Evolutionary conservation across 2,888 invertebrate species (phyloP).

Genomic region (Entomobrya proxima): DNA sequence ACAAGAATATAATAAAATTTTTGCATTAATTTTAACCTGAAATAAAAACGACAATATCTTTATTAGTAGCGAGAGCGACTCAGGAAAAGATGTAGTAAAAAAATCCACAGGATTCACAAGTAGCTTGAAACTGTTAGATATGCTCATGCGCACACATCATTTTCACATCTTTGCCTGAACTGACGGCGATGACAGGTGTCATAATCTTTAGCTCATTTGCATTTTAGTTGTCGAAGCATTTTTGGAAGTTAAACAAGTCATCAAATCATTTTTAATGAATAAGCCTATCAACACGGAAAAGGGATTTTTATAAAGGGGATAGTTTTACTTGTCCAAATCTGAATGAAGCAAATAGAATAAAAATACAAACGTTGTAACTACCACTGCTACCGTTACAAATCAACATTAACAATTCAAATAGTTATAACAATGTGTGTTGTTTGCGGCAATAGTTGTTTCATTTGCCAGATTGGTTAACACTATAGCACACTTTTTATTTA

Average conservation of each 20-base stretch:
- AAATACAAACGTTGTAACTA: no score
- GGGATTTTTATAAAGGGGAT: no score
- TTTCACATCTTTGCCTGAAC: neutral
- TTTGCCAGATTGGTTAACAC: no score
- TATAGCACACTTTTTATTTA: no score
- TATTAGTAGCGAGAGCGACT: neutral
- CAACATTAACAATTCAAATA: no score
- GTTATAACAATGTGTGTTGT: no score
- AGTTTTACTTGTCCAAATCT: no score
- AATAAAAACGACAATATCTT: neutral
- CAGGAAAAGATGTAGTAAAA: slow-evolving; percentile 3
- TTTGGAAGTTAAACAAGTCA: neutral
- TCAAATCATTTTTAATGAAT: neutral
- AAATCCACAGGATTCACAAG: no score
- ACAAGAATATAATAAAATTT: neutral
- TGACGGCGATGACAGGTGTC: neutral
- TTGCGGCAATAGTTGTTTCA: no score
- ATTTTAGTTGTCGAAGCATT: neutral
- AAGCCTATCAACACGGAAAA: neutral
- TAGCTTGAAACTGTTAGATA: no score
- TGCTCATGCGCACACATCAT: no score
- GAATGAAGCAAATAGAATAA: neutral
- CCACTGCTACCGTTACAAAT: no score
- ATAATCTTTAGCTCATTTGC: neutral
- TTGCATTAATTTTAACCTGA: neutral